Conservation (phyloP, 2,797 vertebrate genomes). For the Siniperca obscura region DNA sequence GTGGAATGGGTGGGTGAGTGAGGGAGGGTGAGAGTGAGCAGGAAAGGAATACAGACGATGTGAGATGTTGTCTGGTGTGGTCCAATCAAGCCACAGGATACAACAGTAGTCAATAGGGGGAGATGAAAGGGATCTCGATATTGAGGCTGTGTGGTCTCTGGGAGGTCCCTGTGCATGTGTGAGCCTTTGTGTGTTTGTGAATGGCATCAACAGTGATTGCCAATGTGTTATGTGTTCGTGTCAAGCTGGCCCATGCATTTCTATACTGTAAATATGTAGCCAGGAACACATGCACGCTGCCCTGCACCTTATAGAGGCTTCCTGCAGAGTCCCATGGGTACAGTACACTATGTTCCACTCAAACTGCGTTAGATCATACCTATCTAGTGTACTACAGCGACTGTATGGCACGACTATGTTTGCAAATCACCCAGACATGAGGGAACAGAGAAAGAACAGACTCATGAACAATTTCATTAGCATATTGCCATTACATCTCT, state of each 20-base stretch:
- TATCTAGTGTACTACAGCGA: constrained; percentile 27
- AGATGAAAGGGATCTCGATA: constrained; percentile 81
- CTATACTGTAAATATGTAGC: constrained; percentile 49
- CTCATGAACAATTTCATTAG: constrained; percentile 59
- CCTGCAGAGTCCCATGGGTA: constrained; percentile 65
- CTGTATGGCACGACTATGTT: constrained; percentile 40
- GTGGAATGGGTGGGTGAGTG: constrained; percentile 25
- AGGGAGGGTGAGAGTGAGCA: constrained; percentile 34
- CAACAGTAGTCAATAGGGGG: constrained; percentile 78
- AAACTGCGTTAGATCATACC: constrained; percentile 67
- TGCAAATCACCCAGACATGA: constrained; percentile 63
- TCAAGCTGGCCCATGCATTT: constrained; percentile 54
- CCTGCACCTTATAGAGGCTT: constrained; percentile 59
- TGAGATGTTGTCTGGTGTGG: constrained; percentile 77
- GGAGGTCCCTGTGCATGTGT: constrained; percentile 56
- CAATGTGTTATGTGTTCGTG: constrained; percentile 53
- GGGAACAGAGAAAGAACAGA: constrained; percentile 45
- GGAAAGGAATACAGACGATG: constrained; percentile 62
- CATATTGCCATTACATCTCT: constrained; percentile 47
- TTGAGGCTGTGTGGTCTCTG: constrained; percentile 75
- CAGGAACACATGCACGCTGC: constrained; percentile 52
- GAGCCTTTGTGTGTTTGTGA: constrained; percentile 53
- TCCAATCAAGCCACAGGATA: constrained; percentile 83
- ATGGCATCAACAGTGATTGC: constrained; percentile 54
- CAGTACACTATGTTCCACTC: constrained; percentile 64